phyloP scores from a whole-genome alignment of 2,797 vertebrate species.

The Erethizon dorsatum region DNA sequence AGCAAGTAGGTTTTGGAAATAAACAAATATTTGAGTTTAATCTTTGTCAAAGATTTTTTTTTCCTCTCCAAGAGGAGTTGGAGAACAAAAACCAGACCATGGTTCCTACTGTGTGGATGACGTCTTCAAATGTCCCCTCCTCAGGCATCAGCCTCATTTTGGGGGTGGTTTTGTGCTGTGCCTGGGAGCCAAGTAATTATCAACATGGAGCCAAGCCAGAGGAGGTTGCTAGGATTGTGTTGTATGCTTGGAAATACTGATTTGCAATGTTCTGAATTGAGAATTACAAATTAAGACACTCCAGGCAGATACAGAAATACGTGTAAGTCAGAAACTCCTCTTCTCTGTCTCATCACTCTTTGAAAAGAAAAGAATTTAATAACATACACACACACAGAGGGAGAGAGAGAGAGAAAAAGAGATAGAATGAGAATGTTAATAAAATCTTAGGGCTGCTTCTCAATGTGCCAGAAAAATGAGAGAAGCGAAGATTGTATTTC shows the following conservation, averaged over 20 bases:
- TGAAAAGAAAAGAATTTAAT: not conserved
- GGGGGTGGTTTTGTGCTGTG: not conserved
- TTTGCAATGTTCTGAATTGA: not conserved
- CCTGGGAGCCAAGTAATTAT: constrained; percentile 32
- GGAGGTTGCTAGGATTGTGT: not conserved
- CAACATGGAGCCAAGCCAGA: not conserved
- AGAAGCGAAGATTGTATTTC: not conserved
- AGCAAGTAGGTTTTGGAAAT: not conserved
- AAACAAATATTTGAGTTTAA: not conserved
- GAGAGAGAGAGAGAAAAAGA: not conserved
- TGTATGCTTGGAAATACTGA: constrained; percentile 6
- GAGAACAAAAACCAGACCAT: constrained; percentile 29
- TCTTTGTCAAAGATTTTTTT: not conserved
- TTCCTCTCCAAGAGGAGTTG: not conserved
- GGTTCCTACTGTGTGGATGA: not conserved
- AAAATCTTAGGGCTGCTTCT: not conserved
- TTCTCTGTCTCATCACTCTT: too few relatives aligned
- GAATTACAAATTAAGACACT: constrained; percentile 11
- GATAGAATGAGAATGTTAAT: not conserved
- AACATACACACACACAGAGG: not conserved
- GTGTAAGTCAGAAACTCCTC: not conserved
- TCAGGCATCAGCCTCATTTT: not conserved
- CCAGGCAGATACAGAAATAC: not conserved
- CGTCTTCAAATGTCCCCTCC: not conserved
- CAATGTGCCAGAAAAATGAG: not conserved